Evolutionary conservation across 2,113 vertebrate species (phyloP), one percentile per base, ranked within the genome.

Genomic region (Stictonetta naevosa): DNA sequence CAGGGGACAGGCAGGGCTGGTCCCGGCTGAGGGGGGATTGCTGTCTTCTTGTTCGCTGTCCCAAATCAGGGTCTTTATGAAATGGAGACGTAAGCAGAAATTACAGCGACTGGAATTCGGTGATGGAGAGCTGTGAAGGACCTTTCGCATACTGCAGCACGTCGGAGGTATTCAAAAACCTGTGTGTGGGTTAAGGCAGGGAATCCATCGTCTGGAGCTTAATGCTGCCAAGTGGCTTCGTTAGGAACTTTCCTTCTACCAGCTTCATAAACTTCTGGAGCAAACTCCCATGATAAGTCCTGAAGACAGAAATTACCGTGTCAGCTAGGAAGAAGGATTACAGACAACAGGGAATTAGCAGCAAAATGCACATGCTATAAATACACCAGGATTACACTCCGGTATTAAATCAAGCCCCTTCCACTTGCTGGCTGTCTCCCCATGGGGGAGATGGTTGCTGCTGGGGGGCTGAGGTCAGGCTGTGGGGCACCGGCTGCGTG

Each of bases 251-350:
- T 36, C 59, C 92, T 93, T 92, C 85, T 94, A 79, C 80, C 92
- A 83, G 68, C 77, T 96, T 96, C 93, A 82, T 82, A 88, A 96
- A 96, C 85, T 92, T 90, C 79, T 81, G 94, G 85, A 95, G 78
- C 86, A 90, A 94, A 63, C 75, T 86, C 60, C 31, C 34, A 8
- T 3, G 74, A 36, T 95, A 76, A 96, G 78, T 92, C 87, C 25
- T 55, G 69, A 40, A 34, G 90, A 29, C 92, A 77, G 76, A 96
- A 97, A 96, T 97, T 77, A 88, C 93, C 50, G 31, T 91, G 90
- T 95, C 96, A 96, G 96, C 86, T 56, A 91, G 95, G 88, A 95
- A 76, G 94, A 13, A 88, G 95, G 94, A 97, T 96, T 97, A 97
- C 81, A 94, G 88, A 92, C 96, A 96, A 73, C 42, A n/a, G 91